Evolutionary conservation across 1,140 invertebrate species (phyloP).

Genomic region (Tetramorium alpestre): DNA sequence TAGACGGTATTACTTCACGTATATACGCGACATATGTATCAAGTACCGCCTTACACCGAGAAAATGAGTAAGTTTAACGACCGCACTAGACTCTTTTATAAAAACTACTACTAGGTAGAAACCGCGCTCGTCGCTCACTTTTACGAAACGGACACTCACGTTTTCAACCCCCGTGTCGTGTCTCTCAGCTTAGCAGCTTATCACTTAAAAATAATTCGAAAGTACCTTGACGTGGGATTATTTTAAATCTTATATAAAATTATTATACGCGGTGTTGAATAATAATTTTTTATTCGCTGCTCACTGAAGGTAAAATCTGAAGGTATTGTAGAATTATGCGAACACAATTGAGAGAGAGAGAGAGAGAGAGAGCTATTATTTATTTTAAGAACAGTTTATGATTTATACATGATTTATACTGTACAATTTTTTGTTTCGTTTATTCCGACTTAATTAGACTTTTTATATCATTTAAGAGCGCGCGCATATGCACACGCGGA

Average conservation of each 20-base stretch:
- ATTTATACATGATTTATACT: background rate
- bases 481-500: background rate
- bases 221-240: conserved; percentile 4
- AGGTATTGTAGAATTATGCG: background rate
- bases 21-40: background rate
- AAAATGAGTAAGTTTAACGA: conserved; percentile 72
- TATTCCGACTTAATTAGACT: background rate
- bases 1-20: background rate
- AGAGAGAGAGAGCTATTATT: background rate
- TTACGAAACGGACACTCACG: conserved; percentile 8
- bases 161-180: background rate
- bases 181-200: conserved; percentile 28
- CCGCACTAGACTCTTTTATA: conserved; percentile 60
- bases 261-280: background rate
- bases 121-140: conserved; percentile 36
- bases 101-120: conserved; percentile 52
- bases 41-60: conserved; percentile 37
- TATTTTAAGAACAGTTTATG: background rate
- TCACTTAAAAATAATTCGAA: conserved; percentile 21
- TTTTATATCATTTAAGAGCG: background rate
- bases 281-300: background rate
- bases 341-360: background rate
- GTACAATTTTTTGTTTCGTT: background rate
- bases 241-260: background rate
- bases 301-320: background rate